phyloP scores from a whole-genome alignment of 2,113 vertebrate genomes.

The Paratilapia polleni region DNA sequence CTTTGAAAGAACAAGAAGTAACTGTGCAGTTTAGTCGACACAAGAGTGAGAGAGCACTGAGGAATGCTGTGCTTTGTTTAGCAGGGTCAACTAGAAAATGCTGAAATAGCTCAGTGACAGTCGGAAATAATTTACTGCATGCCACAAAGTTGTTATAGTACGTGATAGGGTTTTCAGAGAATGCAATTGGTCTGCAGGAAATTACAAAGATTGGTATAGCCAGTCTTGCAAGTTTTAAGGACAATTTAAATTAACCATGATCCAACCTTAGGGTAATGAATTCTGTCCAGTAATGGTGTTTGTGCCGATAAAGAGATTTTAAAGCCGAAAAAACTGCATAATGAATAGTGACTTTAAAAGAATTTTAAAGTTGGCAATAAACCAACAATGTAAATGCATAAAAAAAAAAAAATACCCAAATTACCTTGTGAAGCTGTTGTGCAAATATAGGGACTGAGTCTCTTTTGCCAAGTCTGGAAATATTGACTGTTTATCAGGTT shows the following conservation, averaged over 20 bases:
- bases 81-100: slow-evolving; percentile 58
- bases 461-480: slow-evolving; percentile 8
- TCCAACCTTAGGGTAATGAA: slow-evolving; percentile 29
- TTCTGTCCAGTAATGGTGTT: slow-evolving; percentile 25
- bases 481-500: slow-evolving; percentile 42
- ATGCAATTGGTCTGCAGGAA: slow-evolving; percentile 33
- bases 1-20: slow-evolving; percentile 47
- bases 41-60: slow-evolving; percentile 31
- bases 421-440: neutral
- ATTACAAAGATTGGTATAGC: slow-evolving; percentile 33
- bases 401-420: neutral
- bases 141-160: slow-evolving; percentile 31
- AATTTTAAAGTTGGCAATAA: neutral
- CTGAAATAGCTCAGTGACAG: slow-evolving; percentile 59
- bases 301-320: slow-evolving; percentile 31
- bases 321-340: slow-evolving; percentile 4
- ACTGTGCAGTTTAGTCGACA: slow-evolving; percentile 39
- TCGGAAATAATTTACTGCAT: slow-evolving; percentile 43
- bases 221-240: slow-evolving; percentile 39
- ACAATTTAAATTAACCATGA: slow-evolving; percentile 41
- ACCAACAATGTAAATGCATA: neutral
- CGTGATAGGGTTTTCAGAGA: slow-evolving; percentile 29
- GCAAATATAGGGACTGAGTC: neutral
- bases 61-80: slow-evolving; percentile 28
- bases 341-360: slow-evolving; percentile 8